A percentile compares a stretch with the other conserved stretches of the same genome.
Conservation (phyloP, 2,113 vertebrate species). For the Rhea pennata region DNA sequence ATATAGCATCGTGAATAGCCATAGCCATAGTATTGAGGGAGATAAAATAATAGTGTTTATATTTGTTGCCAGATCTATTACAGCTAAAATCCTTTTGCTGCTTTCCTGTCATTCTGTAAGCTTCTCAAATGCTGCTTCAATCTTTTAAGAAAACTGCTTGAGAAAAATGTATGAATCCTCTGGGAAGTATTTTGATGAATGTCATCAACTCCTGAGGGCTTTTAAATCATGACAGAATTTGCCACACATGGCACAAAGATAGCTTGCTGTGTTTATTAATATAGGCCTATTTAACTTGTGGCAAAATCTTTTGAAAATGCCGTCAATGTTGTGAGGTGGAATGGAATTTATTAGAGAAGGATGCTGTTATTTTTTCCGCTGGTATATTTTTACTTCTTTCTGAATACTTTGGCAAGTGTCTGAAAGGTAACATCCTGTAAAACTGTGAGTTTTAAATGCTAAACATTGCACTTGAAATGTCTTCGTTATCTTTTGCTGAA, state of each 20-base stretch:
- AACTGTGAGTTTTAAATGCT: background rate
- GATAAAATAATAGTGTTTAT: background rate
- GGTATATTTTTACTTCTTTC: background rate
- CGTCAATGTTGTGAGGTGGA: background rate
- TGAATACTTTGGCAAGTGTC: background rate
- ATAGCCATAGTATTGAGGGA: background rate
- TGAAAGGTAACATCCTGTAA: background rate
- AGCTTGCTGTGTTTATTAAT: slow-evolving; percentile 5
- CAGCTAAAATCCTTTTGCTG: slow-evolving; percentile 19
- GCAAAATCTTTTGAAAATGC: background rate
- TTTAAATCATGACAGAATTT: slow-evolving; percentile 6
- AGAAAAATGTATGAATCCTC: background rate
- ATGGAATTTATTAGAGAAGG: background rate
- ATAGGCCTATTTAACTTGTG: background rate
- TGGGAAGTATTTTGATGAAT: slow-evolving; percentile 17
- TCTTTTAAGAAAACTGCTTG: background rate
- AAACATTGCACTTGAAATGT: background rate
- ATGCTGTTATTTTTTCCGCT: background rate
- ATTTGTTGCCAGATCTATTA: background rate
- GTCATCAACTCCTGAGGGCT: background rate
- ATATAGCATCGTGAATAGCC: background rate
- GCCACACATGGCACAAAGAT: background rate
- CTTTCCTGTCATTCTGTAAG: slow-evolving; percentile 20
- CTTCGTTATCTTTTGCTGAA: background rate
- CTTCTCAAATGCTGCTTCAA: background rate